Evolutionary conservation across 53 echinoderm and acorn worm species (phyloP).

Genomic region (Echinarachnius parma): DNA sequence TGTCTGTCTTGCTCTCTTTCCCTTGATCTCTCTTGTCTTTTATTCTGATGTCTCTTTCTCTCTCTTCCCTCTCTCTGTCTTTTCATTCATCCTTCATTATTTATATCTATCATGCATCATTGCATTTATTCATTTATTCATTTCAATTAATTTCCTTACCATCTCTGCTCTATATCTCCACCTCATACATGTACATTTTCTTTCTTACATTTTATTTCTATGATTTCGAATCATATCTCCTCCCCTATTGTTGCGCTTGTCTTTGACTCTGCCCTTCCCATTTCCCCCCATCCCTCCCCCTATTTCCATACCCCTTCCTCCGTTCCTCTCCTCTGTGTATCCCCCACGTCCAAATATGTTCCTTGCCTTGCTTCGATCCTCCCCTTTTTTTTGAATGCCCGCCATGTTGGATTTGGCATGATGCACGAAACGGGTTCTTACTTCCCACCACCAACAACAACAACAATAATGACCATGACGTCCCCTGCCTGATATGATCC

Average conservation of each 20-base stretch:
- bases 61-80: not conserved
- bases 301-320: not conserved
- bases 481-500: constrained; percentile 7
- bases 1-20: not conserved
- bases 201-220: constrained; percentile 5
- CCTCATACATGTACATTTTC: not conserved
- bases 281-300: not conserved
- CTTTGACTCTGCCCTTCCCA: constrained; percentile 1
- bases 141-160: not conserved
- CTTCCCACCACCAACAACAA: constrained; percentile 1
- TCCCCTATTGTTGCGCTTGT: not conserved
- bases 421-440: not conserved
- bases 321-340: not conserved
- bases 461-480: not conserved
- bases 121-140: not conserved
- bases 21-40: not conserved
- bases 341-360: not conserved
- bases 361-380: not conserved
- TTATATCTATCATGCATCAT: not conserved
- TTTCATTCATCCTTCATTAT: not conserved
- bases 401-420: too few species aligned
- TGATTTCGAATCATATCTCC: not conserved
- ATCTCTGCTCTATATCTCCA: not conserved
- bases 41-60: not conserved
- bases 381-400: constrained; percentile 10